Base-by-base conservation (phyloP, 1,140 invertebrate genomes). In the Psix sp. region DNA sequence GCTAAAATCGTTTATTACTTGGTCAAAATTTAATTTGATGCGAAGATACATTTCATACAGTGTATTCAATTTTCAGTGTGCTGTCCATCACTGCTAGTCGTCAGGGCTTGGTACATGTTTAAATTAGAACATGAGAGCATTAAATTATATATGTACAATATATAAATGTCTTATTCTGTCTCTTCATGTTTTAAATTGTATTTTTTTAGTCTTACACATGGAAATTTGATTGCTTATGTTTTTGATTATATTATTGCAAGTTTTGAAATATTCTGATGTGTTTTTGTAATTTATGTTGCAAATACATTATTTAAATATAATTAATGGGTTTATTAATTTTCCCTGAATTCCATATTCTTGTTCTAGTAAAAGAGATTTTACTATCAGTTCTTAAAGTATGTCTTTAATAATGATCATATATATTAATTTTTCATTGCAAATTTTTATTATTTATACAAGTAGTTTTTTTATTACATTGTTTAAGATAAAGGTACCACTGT, bases 11-110 rank as follows among this genome's bases (percentile, higher is more conserved):
- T 46, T 54, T 26, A 45, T 45, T 52, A 15, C 24, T 31, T 35
- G 31, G 20, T 38, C 18, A 33, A 38, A 38, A 13, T 45, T 57
- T 52, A 5, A 26, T 65, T 72, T 60, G 20, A 43, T 42, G 35
- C n/a, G n/a, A n/a, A n/a, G n/a, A n/a, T 21, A 51, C 21, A 51
- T 59, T 51, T 18, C 60, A 67, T 56, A 35, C 36, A n/a, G 62
- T 74, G 71, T 74, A 74, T 74, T 74, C 3, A 60, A 74, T 74
- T 74, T 74, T 74, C 71, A 74, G 71, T 74, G 71, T 74, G 63
- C 71, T 74, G 71, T 63, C 43, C 52, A 68, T 74, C 63, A 57
- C 62, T 74, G 57, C 71, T 74, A 74, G 71, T 74, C 71, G 62
- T 59, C 71, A 56, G 62, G 71, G 70, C 60, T 73, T 51, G 54